Evolutionary conservation across 1,140 invertebrate genomes (phyloP).

Genomic region (Globodera rostochiensis): DNA sequence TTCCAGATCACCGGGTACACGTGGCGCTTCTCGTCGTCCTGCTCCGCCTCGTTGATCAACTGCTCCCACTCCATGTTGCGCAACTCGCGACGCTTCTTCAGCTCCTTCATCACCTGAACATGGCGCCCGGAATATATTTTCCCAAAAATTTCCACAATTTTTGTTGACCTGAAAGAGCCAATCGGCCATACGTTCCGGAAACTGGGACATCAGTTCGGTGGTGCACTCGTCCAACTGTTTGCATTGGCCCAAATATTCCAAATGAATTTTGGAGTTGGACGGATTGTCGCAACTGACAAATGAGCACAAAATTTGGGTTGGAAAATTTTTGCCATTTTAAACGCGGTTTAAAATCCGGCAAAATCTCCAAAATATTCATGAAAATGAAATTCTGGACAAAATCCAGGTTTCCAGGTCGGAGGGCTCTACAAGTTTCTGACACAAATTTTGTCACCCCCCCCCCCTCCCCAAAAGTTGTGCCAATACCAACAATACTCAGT

Average conservation of each 20-base stretch:
- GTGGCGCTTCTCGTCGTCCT: constrained; percentile 75
- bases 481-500: constrained; percentile 69
- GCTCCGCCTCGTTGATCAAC: constrained; percentile 73
- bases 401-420: background rate
- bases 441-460: no score
- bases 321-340: no score
- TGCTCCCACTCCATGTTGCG: constrained; percentile 78
- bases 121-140: constrained; percentile 2
- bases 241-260: constrained; percentile 80
- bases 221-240: constrained; percentile 74
- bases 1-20: constrained; percentile 88
- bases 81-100: constrained; percentile 84
- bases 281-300: constrained; percentile 44
- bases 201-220: constrained; percentile 77
- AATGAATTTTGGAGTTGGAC: constrained; percentile 75
- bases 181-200: constrained; percentile 81
- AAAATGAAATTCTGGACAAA: background rate
- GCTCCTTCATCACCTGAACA: constrained; percentile 72
- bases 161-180: constrained; percentile 85
- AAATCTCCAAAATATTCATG: no score
- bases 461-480: no score
- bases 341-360: no score
- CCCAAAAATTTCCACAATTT: constrained; percentile 24
- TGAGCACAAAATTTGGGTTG: no score
- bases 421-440: no score